Evolutionary conservation across 2,113 vertebrate genomes (phyloP).

Genomic region (Ictidomys tridecemlineatus): DNA sequence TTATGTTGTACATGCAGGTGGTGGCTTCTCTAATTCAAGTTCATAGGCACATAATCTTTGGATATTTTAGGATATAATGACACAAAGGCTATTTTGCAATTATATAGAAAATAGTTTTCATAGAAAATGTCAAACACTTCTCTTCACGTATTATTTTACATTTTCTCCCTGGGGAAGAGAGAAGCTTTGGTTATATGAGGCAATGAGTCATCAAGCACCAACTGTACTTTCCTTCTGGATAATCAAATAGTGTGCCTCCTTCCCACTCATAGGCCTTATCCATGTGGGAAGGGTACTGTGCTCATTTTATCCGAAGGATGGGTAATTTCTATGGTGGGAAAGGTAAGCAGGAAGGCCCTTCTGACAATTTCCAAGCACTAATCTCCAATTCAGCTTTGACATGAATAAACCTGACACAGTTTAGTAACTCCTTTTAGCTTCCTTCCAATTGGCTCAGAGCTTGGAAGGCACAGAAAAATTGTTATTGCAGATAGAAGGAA

Average conservation of each 20-base stretch:
- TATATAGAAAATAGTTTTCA: neutral
- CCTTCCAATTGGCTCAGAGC: neutral
- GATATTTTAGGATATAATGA: neutral
- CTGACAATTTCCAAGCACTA: neutral
- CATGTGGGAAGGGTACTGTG: no score
- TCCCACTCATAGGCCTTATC: neutral
- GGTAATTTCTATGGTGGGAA: neutral
- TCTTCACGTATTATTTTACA: neutral
- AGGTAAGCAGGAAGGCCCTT: neutral
- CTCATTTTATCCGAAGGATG: neutral
- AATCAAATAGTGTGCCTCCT: neutral
- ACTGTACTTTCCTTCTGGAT: neutral
- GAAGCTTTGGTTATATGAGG: neutral
- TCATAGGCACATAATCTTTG: neutral
- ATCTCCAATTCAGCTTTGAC: neutral
- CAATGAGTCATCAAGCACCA: neutral
- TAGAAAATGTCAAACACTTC: neutral
- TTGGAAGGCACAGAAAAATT: neutral
- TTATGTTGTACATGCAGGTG: neutral
- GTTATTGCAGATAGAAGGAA: neutral
- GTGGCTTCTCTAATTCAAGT: neutral
- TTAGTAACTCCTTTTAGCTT: neutral
- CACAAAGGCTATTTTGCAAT: no score
- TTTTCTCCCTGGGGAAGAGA: neutral
- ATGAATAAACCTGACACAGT: neutral